A percentile compares a stretch with the other conserved stretches of the same genome.
Evolutionary conservation across 2,797 vertebrate species (phyloP).

Genomic region (Lacerta agilis): DNA sequence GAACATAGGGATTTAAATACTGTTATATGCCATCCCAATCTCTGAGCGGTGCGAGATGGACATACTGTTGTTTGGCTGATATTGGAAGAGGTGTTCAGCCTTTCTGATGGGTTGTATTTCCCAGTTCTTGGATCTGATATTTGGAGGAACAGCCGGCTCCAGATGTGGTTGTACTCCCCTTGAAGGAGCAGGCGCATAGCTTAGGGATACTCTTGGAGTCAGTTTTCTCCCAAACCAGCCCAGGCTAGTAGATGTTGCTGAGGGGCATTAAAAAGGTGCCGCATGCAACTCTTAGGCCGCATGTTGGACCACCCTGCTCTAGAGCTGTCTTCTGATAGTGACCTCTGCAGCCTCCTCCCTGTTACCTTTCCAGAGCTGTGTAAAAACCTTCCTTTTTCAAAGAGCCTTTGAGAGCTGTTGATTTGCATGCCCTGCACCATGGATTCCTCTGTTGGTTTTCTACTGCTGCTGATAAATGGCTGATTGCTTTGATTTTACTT

Average conservation of each 20-base stretch:
- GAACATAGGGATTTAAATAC: background rate
- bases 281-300: too few relatives aligned
- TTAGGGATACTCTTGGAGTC: too few relatives aligned
- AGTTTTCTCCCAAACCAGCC: too few relatives aligned
- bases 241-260: background rate
- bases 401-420: background rate
- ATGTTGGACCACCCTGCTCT: too few relatives aligned
- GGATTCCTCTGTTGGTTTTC: background rate
- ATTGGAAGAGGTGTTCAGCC: background rate
- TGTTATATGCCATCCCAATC: too few relatives aligned
- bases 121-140: too few relatives aligned
- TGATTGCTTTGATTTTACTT: background rate
- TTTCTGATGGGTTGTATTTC: background rate
- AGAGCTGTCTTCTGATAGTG: background rate
- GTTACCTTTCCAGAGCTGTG: background rate
- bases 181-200: too few relatives aligned
- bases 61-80: background rate
- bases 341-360: background rate
- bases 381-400: background rate
- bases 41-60: background rate
- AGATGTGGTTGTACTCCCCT: too few relatives aligned
- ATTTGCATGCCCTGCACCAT: background rate
- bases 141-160: too few relatives aligned
- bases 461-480: background rate
- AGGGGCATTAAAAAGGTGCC: background rate